phyloP scores from a whole-genome alignment of 1,140 invertebrate genomes.

The Radopholus similis region DNA sequence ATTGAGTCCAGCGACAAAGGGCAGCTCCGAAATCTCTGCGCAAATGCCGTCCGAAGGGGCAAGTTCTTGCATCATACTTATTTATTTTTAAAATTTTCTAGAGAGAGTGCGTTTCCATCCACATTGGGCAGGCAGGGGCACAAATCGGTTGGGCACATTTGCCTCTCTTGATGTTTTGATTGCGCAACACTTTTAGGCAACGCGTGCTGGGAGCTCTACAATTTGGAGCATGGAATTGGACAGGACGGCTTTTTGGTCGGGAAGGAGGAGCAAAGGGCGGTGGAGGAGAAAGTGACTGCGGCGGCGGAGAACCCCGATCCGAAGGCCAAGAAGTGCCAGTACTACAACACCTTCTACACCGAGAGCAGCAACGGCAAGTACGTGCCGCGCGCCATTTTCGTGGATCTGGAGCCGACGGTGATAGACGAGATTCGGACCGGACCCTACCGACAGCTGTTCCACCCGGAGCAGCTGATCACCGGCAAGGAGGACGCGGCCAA shows the following conservation, averaged over 20 bases:
- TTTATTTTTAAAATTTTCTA: too few relatives aligned
- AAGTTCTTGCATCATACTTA: too few relatives aligned
- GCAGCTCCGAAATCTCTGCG: too few relatives aligned
- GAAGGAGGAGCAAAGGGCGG: slow-evolving; percentile 64
- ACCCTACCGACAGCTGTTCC: slow-evolving; percentile 54
- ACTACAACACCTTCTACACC: slow-evolving; percentile 66
- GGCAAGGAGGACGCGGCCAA: slow-evolving; percentile 61
- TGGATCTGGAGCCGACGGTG: slow-evolving; percentile 74
- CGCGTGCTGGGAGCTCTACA: slow-evolving; percentile 77
- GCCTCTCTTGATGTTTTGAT: too few relatives aligned
- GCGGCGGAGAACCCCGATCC: neutral
- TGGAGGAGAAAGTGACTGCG: slow-evolving; percentile 56
- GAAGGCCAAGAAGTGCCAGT: slow-evolving; percentile 36
- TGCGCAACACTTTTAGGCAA: too few relatives aligned
- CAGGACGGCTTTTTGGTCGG: slow-evolving; percentile 48
- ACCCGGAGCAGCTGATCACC: slow-evolving; percentile 62
- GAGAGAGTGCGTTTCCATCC: slow-evolving; percentile 75
- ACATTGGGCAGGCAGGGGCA: slow-evolving; percentile 81
- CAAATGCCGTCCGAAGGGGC: too few relatives aligned
- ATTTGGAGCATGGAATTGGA: slow-evolving; percentile 70
- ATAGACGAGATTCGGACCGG: slow-evolving; percentile 62
- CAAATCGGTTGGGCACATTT: slow-evolving; percentile 84
- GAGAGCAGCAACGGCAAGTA: slow-evolving; percentile 58
- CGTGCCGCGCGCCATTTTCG: slow-evolving; percentile 34
- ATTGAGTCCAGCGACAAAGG: too few relatives aligned